Percentiles rank a stretch among this genome's conserved stretches.
phyloP scores from a whole-genome alignment of 2,113 vertebrate genomes.

The Hirundichthys speculiger region DNA sequence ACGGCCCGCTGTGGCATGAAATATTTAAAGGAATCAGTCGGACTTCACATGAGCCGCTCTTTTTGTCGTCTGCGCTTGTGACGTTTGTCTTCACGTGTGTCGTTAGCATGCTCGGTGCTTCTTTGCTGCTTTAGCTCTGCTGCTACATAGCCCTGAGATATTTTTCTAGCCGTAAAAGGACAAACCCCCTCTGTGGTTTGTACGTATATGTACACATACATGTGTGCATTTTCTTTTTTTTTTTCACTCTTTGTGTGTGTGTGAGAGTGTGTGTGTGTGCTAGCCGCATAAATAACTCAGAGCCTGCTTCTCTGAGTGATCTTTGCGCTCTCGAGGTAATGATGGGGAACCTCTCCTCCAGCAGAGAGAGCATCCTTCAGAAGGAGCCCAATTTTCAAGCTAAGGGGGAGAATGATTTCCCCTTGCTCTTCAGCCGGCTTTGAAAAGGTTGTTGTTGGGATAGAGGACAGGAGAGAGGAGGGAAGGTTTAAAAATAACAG shows the following conservation, averaged over 20 bases:
- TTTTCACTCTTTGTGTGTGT: constrained; percentile 14
- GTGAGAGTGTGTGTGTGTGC: constrained; percentile 28
- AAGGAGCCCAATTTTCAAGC: constrained; percentile 45
- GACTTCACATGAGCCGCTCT: not conserved
- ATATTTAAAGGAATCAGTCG: not conserved
- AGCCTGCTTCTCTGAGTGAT: constrained; percentile 50
- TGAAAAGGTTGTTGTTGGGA: constrained; percentile 43
- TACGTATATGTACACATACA: not conserved
- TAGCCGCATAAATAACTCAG: constrained; percentile 42
- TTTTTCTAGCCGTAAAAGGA: constrained; percentile 28
- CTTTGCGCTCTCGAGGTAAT: constrained; percentile 60
- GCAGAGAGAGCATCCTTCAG: constrained; percentile 39
- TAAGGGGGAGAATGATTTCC: constrained; percentile 47
- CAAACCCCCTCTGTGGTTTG: constrained; percentile 4
- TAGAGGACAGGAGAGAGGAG: constrained; percentile 19
- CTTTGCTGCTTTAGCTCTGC: constrained; percentile 13
- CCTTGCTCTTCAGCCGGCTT: constrained; percentile 22
- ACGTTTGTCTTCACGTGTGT: too few species aligned
- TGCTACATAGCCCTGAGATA: constrained; percentile 9
- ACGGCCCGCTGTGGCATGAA: constrained; percentile 1
- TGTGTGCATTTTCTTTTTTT: not conserved
- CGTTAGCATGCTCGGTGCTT: not conserved
- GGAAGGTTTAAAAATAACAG: constrained; percentile 13
- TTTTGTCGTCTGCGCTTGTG: not conserved
- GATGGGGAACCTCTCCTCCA: constrained; percentile 56